These are phyloP conservation scores for Lasioglossum albipes DNA, from an alignment of 1,140 invertebrate species.

Conservation along the genomic window DNA sequence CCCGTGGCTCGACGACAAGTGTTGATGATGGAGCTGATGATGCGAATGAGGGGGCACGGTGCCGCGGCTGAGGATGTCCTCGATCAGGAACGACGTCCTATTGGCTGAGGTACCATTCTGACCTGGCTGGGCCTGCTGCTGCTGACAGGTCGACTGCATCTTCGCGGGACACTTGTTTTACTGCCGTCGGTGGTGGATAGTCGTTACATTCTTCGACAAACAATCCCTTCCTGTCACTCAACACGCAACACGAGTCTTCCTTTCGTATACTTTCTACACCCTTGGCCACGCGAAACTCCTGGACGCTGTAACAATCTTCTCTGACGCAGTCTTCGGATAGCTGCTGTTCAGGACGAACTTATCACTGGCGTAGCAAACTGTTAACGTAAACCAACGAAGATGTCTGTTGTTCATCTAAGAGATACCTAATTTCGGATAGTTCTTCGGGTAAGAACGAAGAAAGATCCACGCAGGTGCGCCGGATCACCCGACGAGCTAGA, in stretches of 20 bases:
- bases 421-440: no score
- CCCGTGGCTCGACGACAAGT: slow-evolving; percentile 68
- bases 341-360: no score
- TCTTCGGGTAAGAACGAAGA: no score
- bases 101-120: slow-evolving; percentile 73
- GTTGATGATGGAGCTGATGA: slow-evolving; percentile 72
- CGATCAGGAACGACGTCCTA: slow-evolving; percentile 87
- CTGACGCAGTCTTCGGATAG: no score
- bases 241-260: neutral
- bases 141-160: slow-evolving; percentile 78
- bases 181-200: neutral
- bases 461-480: no score
- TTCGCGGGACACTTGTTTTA: neutral
- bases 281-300: no score
- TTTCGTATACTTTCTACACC: no score
- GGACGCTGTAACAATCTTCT: no score
- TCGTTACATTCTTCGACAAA: slow-evolving; percentile 38
- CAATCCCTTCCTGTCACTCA: neutral
- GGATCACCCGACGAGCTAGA: neutral
- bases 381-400: no score
- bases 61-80: slow-evolving; percentile 88
- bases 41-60: slow-evolving; percentile 71
- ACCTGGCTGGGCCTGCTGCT: slow-evolving; percentile 72
- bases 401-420: no score
- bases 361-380: no score